These are phyloP conservation scores for Psilopogon haemacephalus DNA, from an alignment of 2,113 vertebrate species.

Conservation along the genomic window DNA sequence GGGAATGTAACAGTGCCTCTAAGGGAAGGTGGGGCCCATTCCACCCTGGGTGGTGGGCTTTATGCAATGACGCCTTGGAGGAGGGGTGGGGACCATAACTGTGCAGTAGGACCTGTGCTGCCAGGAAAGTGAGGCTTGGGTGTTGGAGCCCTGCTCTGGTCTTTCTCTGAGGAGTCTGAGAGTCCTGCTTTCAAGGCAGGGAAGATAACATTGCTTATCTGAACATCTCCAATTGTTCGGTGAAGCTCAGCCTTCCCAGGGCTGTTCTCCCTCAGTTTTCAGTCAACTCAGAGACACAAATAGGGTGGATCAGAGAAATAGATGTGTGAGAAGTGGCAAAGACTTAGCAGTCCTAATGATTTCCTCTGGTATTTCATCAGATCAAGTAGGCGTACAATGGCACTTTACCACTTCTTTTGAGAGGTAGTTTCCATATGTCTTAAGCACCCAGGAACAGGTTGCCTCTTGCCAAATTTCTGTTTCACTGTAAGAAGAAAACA, in stretches of 20 bases:
- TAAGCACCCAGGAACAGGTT: background rate
- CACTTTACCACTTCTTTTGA: background rate
- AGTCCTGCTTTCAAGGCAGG: background rate
- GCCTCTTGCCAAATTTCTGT: background rate
- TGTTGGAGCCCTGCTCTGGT: background rate
- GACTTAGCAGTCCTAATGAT: background rate
- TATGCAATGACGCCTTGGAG: background rate
- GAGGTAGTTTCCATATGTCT: background rate
- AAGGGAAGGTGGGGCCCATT: background rate
- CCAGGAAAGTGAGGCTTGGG: background rate
- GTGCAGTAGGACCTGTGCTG: background rate
- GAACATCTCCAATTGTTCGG: background rate
- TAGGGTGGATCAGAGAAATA: background rate
- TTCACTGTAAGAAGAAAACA: constrained; percentile 5
- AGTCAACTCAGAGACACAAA: background rate
- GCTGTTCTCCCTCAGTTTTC: background rate
- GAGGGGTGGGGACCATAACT: background rate
- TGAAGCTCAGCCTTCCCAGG: background rate
- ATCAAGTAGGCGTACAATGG: background rate
- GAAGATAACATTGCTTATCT: background rate
- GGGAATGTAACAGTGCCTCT: constrained; percentile 27
- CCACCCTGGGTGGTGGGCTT: background rate
- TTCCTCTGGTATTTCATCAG: background rate
- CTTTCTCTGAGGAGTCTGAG: background rate
- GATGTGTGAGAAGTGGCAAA: background rate